These are phyloP conservation scores for Procambarus clarkii DNA, from an alignment of 1,140 invertebrate species.

Conservation along the genomic window DNA sequence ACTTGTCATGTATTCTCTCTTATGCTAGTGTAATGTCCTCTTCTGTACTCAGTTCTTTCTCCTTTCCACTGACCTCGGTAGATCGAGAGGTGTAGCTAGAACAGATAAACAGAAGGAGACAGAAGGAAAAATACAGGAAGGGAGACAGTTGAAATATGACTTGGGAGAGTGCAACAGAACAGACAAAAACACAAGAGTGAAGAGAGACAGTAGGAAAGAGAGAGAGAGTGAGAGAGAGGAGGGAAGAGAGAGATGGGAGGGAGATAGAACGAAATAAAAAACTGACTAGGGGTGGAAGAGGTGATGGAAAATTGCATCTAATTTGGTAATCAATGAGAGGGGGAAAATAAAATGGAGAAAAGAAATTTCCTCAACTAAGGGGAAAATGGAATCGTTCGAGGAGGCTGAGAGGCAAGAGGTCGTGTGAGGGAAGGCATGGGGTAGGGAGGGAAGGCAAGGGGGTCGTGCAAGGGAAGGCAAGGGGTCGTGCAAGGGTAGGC, in stretches of 20 bases:
- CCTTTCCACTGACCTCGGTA: no score
- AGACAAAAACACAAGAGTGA: not conserved
- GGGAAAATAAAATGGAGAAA: not conserved
- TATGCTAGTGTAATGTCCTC: no score
- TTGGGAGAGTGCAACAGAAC: no score
- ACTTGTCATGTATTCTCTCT: no score
- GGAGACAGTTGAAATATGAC: no score
- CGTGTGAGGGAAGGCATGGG: not conserved
- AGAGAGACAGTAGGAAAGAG: not conserved
- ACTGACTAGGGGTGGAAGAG: not conserved
- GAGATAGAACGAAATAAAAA: not conserved
- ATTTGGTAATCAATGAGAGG: constrained; percentile 17
- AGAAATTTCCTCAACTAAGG: constrained; percentile 7
- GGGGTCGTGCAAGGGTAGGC: not conserved
- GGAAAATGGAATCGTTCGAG: not conserved
- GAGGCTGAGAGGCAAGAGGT: constrained; percentile 12
- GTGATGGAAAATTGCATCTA: constrained; percentile 13
- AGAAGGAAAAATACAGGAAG: not conserved
- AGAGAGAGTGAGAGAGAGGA: not conserved
- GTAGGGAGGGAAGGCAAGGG: not conserved
- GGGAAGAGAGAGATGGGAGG: not conserved
- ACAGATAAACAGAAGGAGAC: not conserved
- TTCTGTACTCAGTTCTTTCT: no score
- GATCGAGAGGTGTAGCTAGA: not conserved
- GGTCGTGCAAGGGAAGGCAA: not conserved